These are phyloP conservation scores for Anseranas semipalmata DNA, from an alignment of 2,113 vertebrate genomes.

Conservation along the genomic window DNA sequence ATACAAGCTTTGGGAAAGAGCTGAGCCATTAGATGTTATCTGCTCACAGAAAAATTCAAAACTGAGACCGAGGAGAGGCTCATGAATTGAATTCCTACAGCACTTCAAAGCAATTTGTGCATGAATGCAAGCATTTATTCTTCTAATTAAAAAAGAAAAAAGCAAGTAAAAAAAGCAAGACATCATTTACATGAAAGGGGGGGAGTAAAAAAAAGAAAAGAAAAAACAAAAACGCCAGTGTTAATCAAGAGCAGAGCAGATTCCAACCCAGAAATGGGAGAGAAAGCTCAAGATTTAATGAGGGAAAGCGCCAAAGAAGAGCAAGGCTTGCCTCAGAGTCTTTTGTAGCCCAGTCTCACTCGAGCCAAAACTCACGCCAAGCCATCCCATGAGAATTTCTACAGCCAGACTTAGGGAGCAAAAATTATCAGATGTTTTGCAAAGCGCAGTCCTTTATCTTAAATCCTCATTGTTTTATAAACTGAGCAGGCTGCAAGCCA, in stretches of 20 bases:
- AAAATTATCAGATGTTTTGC: background rate
- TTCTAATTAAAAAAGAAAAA: slow-evolving; percentile 59
- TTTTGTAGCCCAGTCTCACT: background rate
- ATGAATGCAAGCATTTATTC: slow-evolving; percentile 61
- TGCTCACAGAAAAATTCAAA: background rate
- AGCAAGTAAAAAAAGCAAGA: slow-evolving; percentile 40
- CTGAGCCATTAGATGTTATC: slow-evolving; percentile 34
- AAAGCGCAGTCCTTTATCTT: background rate
- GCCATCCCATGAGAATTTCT: background rate
- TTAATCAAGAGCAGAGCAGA: slow-evolving; percentile 21
- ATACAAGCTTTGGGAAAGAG: background rate
- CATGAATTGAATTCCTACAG: slow-evolving; percentile 26
- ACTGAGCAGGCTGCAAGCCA: background rate
- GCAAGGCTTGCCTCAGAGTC: background rate
- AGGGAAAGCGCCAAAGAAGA: background rate
- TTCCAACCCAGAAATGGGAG: background rate
- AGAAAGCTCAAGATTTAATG: slow-evolving; percentile 28
- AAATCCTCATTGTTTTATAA: background rate
- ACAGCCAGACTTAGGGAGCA: background rate
- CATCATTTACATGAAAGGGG: slow-evolving; percentile 57
- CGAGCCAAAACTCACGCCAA: background rate
- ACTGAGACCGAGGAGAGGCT: background rate
- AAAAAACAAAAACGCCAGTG: slow-evolving; percentile 43
- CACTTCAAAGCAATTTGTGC: slow-evolving; percentile 62
- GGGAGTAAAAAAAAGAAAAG: background rate